Evolutionary conservation across 2,113 vertebrate genomes (phyloP), one percentile per base, ranked within the genome.

Genomic region (Perca schrenkii): DNA sequence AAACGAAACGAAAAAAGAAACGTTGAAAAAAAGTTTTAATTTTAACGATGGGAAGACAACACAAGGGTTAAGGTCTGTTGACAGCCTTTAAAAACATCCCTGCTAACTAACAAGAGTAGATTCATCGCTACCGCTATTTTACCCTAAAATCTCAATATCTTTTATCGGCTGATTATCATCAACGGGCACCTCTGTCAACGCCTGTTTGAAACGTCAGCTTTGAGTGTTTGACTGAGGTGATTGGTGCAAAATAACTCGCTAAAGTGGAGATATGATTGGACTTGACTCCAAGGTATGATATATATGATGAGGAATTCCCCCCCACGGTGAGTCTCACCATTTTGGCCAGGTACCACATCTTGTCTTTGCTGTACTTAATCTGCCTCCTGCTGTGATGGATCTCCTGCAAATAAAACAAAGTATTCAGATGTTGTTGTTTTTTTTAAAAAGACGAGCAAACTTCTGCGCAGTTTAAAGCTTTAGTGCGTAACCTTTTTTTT

Each of bases 331-430:
- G 34, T 58, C 90, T 92, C 40, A 94, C 98, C 98, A 99, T 54
- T 92, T 97, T 99, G 47, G 98, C 97, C 90, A 99, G 91, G 91
- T 99, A 99, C 98, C 98, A 99, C 98, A 99, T 98, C 92, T 99
- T 99, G 85, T 99, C 97, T 85, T 96, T 98, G 92, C 98, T 99
- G 84, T 99, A 99, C 81, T 99, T 99, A 58, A 99, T 98, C 63
- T 99, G 97, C 79, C 97, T 96, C 83, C 97, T 95, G 87, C 97
- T 95, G 82, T 99, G 98, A 92, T 96, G 92, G 50, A 99, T 82
- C 94, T 97, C 98, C 98, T 99, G 91, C 21, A 12, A 25, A 25
- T 16, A 56, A 16, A 56, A 87, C 34, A 25, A 7, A 19, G 4
- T 8, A 4, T 58, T 36, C 6, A 63, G 43, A 50, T 50, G 43